Base-by-base conservation (phyloP, 2,113 vertebrate species). In the Caretta caretta region DNA sequence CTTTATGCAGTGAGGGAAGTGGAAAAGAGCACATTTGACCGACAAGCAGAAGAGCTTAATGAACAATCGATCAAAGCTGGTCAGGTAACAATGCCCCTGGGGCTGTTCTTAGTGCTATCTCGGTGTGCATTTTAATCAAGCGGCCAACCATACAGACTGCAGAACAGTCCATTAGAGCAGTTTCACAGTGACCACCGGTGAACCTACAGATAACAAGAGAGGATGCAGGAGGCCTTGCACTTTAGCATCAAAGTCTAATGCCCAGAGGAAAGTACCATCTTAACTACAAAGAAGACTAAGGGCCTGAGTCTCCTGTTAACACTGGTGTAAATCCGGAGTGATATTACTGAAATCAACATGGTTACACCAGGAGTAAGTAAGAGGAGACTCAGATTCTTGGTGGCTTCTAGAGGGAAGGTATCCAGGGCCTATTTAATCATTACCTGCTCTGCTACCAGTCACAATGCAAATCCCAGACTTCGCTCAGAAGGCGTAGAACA, bases 111-210 rank as follows among this genome's bases (percentile, higher is more conserved):
- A 51, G 80, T 25, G 76, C 56, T 80, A 35, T 88, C 48, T 46
- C 27, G 13, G 9, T 35, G 50, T 29, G 50, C 80, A 89, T 82
- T 72, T 89, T 89, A 81, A 89, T 83, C 59, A 48, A 72, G 88
- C 27, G 48, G 31, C 80, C 46, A 51, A 51, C 20, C 29, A 25
- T 35, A 25, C 62, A 24, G 8, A 42, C 50, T 27, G 50, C 50
- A 24, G 24, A 19, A 24, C 13, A 38, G 25, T 6, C 75, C 56
- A 20, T 16, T 56, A 49, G 22, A 46, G 50, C 80, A 50, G 48
- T 38, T 54, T 54, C 48, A 12, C 48, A 35, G 49, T n/a, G 13
- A 48, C 51, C 51, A 35, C 31, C 80, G 53, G 29, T 54, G 49
- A 54, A 20, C 31, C 31, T 51, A 38, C 48, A 29, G 80, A 53